A percentile compares a stretch with the other conserved stretches of the same genome.
Conservation (phyloP, 2,113 vertebrate genomes). For the Labeo catla region DNA sequence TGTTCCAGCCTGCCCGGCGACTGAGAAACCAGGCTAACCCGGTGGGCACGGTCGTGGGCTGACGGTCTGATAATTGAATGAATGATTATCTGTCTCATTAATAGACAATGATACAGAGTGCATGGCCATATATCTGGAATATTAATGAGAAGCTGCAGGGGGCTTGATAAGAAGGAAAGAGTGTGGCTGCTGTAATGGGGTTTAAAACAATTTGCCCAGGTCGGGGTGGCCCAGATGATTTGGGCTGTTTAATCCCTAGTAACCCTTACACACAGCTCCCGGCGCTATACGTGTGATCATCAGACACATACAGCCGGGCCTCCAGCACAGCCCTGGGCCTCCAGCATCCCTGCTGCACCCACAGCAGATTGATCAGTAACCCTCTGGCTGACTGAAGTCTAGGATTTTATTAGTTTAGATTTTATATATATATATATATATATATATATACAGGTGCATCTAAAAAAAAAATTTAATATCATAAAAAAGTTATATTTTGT, state of each 20-base stretch:
- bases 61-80: slow-evolving; percentile 97
- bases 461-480: too few relatives aligned
- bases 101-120: slow-evolving; percentile 96
- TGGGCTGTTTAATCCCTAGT: slow-evolving; percentile 64
- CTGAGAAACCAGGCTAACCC: slow-evolving; percentile 65
- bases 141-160: slow-evolving; percentile 98
- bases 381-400: not conserved
- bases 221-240: slow-evolving; percentile 50
- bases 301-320: slow-evolving; percentile 40
- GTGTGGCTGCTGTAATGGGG: slow-evolving; percentile 79
- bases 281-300: slow-evolving; percentile 47
- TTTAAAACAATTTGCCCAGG: slow-evolving; percentile 78
- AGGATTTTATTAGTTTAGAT: not conserved
- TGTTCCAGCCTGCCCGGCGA: slow-evolving; percentile 67
- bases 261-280: slow-evolving; percentile 57
- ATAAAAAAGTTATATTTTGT: too few relatives aligned
- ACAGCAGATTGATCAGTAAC: slow-evolving; percentile 13
- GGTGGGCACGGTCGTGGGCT: slow-evolving; percentile 82
- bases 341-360: slow-evolving; percentile 9
- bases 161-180: slow-evolving; percentile 90
- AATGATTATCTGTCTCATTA: slow-evolving; percentile 98
- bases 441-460: too few relatives aligned
- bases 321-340: slow-evolving; percentile 58
- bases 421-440: too few relatives aligned
- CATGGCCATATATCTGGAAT: slow-evolving; percentile 91